phyloP scores from a whole-genome alignment of 1,140 invertebrate species.

The Ooceraea biroi region DNA sequence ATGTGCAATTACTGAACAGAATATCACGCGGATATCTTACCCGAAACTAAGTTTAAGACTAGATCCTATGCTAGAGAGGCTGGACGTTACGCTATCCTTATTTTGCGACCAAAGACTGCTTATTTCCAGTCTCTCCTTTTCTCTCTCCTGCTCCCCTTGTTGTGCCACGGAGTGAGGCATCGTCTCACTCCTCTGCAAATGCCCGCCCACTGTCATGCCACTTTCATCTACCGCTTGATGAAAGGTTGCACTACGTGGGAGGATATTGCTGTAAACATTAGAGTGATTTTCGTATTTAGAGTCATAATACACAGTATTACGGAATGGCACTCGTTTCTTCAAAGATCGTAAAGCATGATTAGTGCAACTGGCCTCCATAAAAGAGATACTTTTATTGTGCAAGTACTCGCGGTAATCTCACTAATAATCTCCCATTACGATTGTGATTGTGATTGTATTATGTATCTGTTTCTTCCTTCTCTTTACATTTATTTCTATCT shows the following conservation, averaged over 20 bases:
- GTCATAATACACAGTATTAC: not conserved
- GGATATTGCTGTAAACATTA: constrained; percentile 77
- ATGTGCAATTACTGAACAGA: constrained; percentile 39
- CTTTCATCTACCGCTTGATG: constrained; percentile 82
- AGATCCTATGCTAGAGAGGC: constrained; percentile 91
- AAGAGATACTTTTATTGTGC: constrained; percentile 37
- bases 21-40: constrained; percentile 86
- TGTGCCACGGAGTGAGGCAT: constrained; percentile 88
- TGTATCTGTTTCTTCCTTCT: not conserved
- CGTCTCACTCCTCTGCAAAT: constrained; percentile 93
- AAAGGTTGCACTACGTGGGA: constrained; percentile 84
- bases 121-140: constrained; percentile 83
- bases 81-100: constrained; percentile 90
- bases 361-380: not conserved
- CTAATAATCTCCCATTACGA: constrained; percentile 48
- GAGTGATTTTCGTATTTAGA: constrained; percentile 45
- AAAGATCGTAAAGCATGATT: not conserved
- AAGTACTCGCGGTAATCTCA: constrained; percentile 23
- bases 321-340: not conserved
- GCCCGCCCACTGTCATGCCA: constrained; percentile 77
- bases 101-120: constrained; percentile 85
- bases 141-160: constrained; percentile 84
- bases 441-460: constrained; percentile 1
- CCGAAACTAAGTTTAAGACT: constrained; percentile 94
- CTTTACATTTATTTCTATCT: constrained; percentile 1